These are phyloP conservation scores for Nephotettix cincticeps DNA, from an alignment of 1,140 invertebrate species.

Conservation along the genomic window DNA sequence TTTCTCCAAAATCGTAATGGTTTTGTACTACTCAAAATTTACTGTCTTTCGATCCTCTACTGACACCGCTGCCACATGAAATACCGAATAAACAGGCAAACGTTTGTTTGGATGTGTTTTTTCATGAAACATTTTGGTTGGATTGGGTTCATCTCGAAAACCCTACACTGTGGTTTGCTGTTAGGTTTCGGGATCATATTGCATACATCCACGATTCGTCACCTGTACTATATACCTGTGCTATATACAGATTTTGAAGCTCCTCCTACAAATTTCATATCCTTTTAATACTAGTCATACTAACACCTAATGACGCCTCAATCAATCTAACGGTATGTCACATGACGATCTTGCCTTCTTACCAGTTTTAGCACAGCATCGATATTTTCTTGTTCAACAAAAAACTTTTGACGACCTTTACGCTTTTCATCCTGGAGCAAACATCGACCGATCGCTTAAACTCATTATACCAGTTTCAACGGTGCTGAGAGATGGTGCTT, in stretches of 20 bases:
- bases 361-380: too few species aligned
- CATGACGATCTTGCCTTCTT: slow-evolving; percentile 31
- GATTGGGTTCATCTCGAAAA: slow-evolving; percentile 40
- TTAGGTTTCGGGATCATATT: slow-evolving; percentile 41
- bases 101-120: slow-evolving; percentile 36
- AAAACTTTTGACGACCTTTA: slow-evolving; percentile 39
- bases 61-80: slow-evolving; percentile 30
- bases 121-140: slow-evolving; percentile 41
- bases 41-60: slow-evolving; percentile 35
- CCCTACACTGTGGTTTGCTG: slow-evolving; percentile 38
- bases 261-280: slow-evolving; percentile 32
- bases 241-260: slow-evolving; percentile 36
- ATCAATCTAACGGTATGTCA: slow-evolving; percentile 27
- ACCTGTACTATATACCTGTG: slow-evolving; percentile 36
- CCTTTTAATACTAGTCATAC: slow-evolving; percentile 37
- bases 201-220: slow-evolving; percentile 39
- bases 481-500: slow-evolving; percentile 29
- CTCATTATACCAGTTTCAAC: slow-evolving; percentile 33
- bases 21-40: slow-evolving; percentile 39
- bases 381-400: slow-evolving; percentile 40
- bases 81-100: slow-evolving; percentile 34
- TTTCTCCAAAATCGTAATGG: slow-evolving; percentile 37
- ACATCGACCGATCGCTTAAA: slow-evolving; percentile 33
- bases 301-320: slow-evolving; percentile 30
- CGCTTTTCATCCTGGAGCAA: slow-evolving; percentile 35